Conservation (phyloP, 2,797 vertebrate genomes). For the Pteropus rufus region DNA sequence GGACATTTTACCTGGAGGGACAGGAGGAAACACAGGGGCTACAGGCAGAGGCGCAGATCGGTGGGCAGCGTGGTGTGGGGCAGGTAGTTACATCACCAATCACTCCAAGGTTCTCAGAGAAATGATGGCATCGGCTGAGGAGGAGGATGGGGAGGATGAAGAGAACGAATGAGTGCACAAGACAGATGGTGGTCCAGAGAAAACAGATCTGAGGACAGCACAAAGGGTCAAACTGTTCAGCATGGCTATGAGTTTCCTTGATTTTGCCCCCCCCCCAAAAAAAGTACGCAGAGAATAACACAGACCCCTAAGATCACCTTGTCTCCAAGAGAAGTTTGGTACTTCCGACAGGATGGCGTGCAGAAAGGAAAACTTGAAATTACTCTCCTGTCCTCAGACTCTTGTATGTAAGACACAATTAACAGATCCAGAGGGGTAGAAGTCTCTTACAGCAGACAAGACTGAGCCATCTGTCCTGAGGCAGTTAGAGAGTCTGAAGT, state of each 20-base stretch:
- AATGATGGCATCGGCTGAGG: neutral
- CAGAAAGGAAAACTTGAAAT: neutral
- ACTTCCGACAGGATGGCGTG: too few relatives aligned
- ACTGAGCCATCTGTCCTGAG: neutral
- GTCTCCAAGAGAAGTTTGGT: neutral
- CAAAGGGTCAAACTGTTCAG: neutral
- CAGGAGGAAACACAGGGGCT: neutral
- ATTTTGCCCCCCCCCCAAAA: neutral
- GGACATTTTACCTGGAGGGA: neutral
- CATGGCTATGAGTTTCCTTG: neutral
- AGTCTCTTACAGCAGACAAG: neutral
- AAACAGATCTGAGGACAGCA: neutral
- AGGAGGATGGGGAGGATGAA: neutral
- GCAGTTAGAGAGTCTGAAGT: too few relatives aligned
- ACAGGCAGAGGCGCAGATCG: neutral
- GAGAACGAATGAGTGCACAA: neutral
- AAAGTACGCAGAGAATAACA: neutral
- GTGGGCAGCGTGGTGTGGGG: rapidly evolving
- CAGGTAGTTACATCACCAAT: rapidly evolving
- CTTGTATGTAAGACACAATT: neutral
- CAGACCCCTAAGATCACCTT: neutral
- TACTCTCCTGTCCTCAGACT: neutral
- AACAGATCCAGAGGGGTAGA: too few relatives aligned
- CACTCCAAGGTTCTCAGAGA: neutral
- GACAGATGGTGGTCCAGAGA: neutral